phyloP scores from a whole-genome alignment of 1,140 invertebrate genomes.

The Lamellibrachia luymesi region DNA sequence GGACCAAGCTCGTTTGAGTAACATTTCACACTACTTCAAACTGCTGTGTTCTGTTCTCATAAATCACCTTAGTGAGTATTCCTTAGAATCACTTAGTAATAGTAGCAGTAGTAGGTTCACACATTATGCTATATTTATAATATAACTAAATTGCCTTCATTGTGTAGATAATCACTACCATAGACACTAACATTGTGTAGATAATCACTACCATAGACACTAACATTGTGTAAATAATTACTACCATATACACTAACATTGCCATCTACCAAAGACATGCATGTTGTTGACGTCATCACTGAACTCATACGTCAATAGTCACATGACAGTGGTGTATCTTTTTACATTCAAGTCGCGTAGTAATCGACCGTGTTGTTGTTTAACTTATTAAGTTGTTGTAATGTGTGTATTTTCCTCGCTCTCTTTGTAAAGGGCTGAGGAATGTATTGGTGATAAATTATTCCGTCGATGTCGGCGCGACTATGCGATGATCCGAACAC shows the following conservation, averaged over 20 bases:
- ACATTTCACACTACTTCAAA: background rate
- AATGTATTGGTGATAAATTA: background rate
- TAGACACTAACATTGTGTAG: too few relatives aligned
- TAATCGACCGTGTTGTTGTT: conserved; percentile 4
- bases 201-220: background rate
- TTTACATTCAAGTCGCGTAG: background rate
- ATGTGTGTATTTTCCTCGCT: background rate
- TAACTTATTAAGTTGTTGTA: conserved; percentile 1
- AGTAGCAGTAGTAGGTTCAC: background rate
- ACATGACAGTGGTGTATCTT: background rate
- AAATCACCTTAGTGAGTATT: background rate
- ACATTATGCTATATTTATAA: background rate
- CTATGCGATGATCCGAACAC: background rate
- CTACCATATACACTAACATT: background rate
- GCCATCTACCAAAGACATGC: background rate
- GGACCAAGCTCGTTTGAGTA: background rate
- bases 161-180: background rate
- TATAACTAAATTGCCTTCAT: background rate
- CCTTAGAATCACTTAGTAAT: background rate
- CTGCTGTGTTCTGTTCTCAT: background rate
- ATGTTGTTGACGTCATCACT: background rate
- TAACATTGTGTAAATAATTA: too few relatives aligned
- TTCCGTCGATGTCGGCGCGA: background rate
- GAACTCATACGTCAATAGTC: background rate
- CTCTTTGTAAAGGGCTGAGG: too few relatives aligned